Base-by-base conservation (phyloP, 2,888 invertebrate genomes). In the Trimorus sp. region DNA sequence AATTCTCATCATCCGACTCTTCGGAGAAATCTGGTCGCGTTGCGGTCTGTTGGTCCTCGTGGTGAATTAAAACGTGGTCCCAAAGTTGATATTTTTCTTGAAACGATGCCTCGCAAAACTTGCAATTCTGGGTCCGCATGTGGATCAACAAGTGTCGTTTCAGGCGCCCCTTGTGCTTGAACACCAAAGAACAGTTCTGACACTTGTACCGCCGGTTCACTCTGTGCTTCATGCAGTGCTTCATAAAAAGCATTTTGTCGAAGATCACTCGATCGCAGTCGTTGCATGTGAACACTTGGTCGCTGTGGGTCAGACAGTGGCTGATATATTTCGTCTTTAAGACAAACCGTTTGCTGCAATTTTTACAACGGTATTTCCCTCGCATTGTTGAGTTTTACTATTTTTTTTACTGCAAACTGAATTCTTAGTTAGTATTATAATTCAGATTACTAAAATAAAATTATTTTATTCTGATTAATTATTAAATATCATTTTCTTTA, bases 261-360 rank as follows among this genome's bases (percentile, higher is more conserved):
- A 45, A 45, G 15, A 60, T 26, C n/a, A 60, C 42, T 45, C 16
- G 4, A 12, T 60, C 45, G 26, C 60, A 60, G 12, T 60, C 14
- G 9, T 26, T n/a, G 60, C 60, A 60, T 1, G 42, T 60, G 45
- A 60, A 60, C 7, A 60, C 38, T 16, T 60, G 42, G 12, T 60
- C 45, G 26, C 60, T 26, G n/a, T 60, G 60, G 6, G 26, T 45
- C 5, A 60, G 15, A 45, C 38, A 60, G 36, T 60, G 60, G 0
- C 14, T 8, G 26, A 60, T 16, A 16, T 26, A 60, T 9, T 11
- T 60, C 1, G 2, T 0, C 45, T 45, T 45, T 8, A 8, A 6
- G 2, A 5, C n/a, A 5, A 59, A 59, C 8, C 4, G n/a, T 6
- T 59, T 40, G 14, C 8, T 37, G 40, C 59, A 59, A 40, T 26